A percentile compares a stretch with the other conserved stretches of the same genome.
Conservation (phyloP, 2,888 invertebrate genomes). For the Leptopilina syphax region DNA sequence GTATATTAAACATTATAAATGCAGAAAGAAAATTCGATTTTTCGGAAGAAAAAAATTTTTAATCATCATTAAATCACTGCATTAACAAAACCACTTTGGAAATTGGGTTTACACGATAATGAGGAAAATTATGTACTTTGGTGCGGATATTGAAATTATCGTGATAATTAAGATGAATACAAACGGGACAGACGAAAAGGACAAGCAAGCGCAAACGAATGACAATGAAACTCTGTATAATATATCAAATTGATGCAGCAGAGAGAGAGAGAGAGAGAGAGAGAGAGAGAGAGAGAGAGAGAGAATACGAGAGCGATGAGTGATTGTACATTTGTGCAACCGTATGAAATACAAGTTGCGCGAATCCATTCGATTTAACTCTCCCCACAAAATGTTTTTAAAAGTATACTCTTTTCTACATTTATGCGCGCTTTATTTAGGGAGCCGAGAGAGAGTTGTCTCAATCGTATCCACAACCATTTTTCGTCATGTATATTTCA, state of each 20-base stretch:
- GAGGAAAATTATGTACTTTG: neutral
- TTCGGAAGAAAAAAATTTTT: no score
- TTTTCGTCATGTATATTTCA: slow-evolving; percentile 17
- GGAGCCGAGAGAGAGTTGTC: neutral
- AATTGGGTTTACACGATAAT: neutral
- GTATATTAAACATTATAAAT: no score
- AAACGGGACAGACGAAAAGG: slow-evolving; percentile 41
- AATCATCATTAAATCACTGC: no score
- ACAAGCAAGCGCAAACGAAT: slow-evolving; percentile 61
- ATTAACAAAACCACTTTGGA: neutral
- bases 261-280: slow-evolving; percentile 59
- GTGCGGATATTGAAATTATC: neutral
- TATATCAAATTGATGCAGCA: slow-evolving; percentile 62
- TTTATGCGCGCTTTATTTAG: slow-evolving; percentile 29
- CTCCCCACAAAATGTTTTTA: neutral
- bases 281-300: slow-evolving; percentile 57
- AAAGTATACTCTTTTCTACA: slow-evolving; percentile 27
- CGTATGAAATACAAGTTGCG: slow-evolving; percentile 52
- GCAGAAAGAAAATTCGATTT: no score
- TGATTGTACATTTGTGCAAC: slow-evolving; percentile 54
- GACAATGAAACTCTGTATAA: slow-evolving; percentile 68
- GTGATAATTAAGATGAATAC: slow-evolving; percentile 37
- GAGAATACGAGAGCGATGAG: slow-evolving; percentile 53
- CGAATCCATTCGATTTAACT: slow-evolving; percentile 17
- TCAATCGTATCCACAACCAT: slow-evolving; percentile 41